These are phyloP conservation scores for Oscheius onirici DNA, from an alignment of 2,888 invertebrate species.

Conservation along the genomic window DNA sequence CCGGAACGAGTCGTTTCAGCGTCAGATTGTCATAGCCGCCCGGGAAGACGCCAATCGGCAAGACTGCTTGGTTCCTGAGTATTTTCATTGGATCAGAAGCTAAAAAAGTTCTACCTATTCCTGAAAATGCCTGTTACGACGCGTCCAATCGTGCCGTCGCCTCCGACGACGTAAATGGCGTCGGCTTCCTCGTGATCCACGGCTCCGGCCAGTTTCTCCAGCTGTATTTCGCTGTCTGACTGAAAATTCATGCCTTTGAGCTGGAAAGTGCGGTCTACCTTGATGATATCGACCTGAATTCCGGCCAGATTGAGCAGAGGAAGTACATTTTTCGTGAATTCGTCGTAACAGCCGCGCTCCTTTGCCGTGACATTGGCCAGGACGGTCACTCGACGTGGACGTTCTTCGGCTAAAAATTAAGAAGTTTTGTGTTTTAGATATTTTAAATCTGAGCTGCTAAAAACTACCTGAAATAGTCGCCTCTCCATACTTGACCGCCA, in stretches of 20 bases:
- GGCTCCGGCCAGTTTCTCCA: constrained; percentile 60
- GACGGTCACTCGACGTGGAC: constrained; percentile 62
- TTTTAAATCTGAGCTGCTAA: no score
- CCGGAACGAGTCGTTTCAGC: constrained; percentile 48
- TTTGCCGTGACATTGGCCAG: constrained; percentile 64
- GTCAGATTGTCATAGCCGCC: constrained; percentile 63
- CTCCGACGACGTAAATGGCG: constrained; percentile 67
- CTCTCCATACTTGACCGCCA: constrained; percentile 59
- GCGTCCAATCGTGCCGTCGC: constrained; percentile 66
- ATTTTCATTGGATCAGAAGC: not conserved
- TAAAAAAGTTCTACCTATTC: constrained; percentile 38
- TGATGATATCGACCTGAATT: constrained; percentile 60
- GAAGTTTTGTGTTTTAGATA: not conserved
- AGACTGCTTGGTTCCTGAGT: constrained; percentile 40
- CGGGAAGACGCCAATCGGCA: constrained; percentile 66
- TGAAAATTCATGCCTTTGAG: constrained; percentile 24
- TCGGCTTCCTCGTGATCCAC: constrained; percentile 66
- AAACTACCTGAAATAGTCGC: constrained; percentile 48
- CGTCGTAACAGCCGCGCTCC: constrained; percentile 55
- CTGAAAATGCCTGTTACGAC: constrained; percentile 62
- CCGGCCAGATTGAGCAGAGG: constrained; percentile 69
- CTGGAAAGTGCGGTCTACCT: constrained; percentile 2
- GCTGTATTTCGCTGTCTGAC: constrained; percentile 59
- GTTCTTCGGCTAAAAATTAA: constrained; percentile 47
- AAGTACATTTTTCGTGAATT: constrained; percentile 65